These are phyloP conservation scores for Calameuta pallipes DNA, from an alignment of 2,888 invertebrate species.

Conservation along the genomic window DNA sequence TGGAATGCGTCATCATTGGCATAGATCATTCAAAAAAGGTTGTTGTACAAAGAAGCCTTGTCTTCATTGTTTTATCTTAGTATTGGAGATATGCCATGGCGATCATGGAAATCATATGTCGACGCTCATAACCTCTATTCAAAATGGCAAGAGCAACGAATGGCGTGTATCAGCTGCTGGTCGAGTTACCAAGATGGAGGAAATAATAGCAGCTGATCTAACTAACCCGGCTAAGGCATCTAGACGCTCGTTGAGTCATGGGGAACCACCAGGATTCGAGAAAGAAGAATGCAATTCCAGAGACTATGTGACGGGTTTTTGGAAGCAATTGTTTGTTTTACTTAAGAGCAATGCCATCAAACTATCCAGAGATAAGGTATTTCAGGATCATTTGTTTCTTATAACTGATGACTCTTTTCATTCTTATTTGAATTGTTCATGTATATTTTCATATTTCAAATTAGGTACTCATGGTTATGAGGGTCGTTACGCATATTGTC, in stretches of 20 bases:
- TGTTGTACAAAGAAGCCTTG: background rate
- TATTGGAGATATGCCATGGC: conserved; percentile 84
- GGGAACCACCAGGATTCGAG: conserved; percentile 39
- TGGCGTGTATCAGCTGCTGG: conserved; percentile 66
- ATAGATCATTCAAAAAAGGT: conserved; percentile 20
- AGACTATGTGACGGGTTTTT: conserved; percentile 71
- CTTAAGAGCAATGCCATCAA: conserved; percentile 74
- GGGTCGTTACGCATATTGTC: conserved; percentile 81
- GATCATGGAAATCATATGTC: conserved; percentile 76
- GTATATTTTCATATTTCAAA: conserved; percentile 23
- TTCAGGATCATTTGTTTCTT: background rate
- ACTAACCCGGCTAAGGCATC: conserved; percentile 70
- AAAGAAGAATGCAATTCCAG: conserved; percentile 44
- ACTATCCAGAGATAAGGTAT: conserved; percentile 75
- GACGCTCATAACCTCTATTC: conserved; percentile 71
- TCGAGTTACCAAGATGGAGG: conserved; percentile 51
- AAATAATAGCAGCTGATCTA: conserved; percentile 68
- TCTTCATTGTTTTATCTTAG: conserved; percentile 63
- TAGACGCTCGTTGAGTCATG: conserved; percentile 38
- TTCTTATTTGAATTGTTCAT: conserved; percentile 1
- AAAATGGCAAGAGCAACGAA: conserved; percentile 72
- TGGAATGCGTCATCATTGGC: background rate
- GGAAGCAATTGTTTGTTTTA: conserved; percentile 71
- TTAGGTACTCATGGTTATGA: conserved; percentile 79
- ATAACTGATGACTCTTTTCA: background rate